These are phyloP conservation scores for Lerista edwardsae DNA, from an alignment of 2,797 vertebrate genomes.

Conservation along the genomic window DNA sequence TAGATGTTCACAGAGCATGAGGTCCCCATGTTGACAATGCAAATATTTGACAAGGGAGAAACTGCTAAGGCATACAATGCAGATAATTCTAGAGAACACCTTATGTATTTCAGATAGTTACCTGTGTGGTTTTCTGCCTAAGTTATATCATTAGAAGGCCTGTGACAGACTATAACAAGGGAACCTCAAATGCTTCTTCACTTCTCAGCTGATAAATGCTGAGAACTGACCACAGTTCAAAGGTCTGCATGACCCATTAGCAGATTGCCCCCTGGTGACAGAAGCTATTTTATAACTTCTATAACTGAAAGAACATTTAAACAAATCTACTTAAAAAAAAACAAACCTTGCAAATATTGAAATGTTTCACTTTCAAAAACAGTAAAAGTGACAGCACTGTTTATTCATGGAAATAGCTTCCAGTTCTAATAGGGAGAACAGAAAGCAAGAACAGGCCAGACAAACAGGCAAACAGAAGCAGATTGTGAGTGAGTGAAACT, in stretches of 20 bases:
- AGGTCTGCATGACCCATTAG: not conserved
- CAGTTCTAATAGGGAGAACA: not conserved
- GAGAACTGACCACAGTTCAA: not conserved
- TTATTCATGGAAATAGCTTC: not conserved
- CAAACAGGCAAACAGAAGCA: not conserved
- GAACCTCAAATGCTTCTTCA: conserved; percentile 4
- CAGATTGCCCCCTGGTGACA: not conserved
- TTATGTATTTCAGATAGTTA: conserved; percentile 36
- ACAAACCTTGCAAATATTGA: not conserved
- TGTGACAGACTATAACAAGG: not conserved
- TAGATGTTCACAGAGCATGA: not conserved
- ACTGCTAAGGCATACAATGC: conserved; percentile 16
- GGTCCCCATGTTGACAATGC: conserved; percentile 13
- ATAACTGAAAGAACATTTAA: not conserved
- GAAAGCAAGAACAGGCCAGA: not conserved
- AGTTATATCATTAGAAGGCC: too few species aligned
- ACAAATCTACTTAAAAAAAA: not conserved
- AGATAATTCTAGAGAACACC: conserved; percentile 35
- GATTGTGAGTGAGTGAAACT: not conserved
- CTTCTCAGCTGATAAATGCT: rapidly evolving
- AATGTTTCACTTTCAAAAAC: not conserved
- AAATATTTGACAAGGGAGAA: conserved; percentile 70
- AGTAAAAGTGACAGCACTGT: not conserved
- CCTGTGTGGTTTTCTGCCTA: not conserved
- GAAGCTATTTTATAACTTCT: not conserved